phyloP scores from a whole-genome alignment of 2,113 vertebrate species.

The Prunella himalayana region DNA sequence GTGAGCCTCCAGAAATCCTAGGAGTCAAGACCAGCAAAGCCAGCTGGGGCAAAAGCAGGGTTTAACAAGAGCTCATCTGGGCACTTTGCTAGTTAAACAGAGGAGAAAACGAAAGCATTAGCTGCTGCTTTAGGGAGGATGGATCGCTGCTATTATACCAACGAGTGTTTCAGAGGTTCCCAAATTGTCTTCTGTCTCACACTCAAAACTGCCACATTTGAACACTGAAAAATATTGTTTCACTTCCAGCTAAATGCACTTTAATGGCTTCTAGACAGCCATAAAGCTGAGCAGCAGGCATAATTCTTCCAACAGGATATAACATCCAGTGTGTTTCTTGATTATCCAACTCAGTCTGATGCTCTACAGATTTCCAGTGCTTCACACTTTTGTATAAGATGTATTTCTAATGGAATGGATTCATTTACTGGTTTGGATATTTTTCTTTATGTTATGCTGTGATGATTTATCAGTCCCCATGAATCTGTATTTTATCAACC shows the following conservation, averaged over 20 bases:
- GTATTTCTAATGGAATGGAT: neutral
- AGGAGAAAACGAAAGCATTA: conserved; percentile 5
- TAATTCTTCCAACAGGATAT: conserved; percentile 38
- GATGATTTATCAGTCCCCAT: neutral
- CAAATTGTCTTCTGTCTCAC: conserved; percentile 57
- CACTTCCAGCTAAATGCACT: conserved; percentile 42
- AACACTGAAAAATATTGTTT: conserved; percentile 55
- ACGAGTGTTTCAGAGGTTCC: conserved; percentile 17
- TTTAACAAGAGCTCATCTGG: neutral
- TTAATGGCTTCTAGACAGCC: conserved; percentile 32
- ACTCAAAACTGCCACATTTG: conserved; percentile 50
- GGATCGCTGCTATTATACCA: neutral
- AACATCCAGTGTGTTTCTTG: conserved; percentile 19
- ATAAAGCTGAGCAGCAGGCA: conserved; percentile 18
- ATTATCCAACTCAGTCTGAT: conserved; percentile 20
- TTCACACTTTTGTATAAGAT: neutral
- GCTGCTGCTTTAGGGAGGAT: conserved; percentile 32
- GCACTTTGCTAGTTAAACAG: conserved; percentile 3
- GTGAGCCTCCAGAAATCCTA: neutral
- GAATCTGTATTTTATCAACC: neutral
- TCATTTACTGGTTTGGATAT: neutral
- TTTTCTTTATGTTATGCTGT: neutral
- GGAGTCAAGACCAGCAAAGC: neutral
- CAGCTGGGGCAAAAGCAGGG: neutral
- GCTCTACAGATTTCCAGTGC: neutral